Conservation (phyloP, 2,113 vertebrate genomes). For the Carollia perspicillata region DNA sequence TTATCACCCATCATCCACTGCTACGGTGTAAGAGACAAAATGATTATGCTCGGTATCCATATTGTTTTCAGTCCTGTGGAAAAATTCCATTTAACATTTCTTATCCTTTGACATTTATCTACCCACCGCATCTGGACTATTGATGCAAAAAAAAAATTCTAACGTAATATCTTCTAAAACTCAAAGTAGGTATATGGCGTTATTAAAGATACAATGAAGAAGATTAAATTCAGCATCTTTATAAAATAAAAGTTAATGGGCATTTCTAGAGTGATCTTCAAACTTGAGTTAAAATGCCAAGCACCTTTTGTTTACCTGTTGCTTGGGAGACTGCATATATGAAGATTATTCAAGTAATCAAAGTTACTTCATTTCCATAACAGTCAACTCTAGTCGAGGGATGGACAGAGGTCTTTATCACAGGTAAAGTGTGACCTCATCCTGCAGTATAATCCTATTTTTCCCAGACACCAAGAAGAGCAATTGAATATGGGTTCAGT, state of each 20-base stretch:
- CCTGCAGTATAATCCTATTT: neutral
- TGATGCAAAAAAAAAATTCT: neutral
- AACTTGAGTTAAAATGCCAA: slow-evolving; percentile 1
- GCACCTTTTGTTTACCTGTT: neutral
- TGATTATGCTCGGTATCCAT: neutral
- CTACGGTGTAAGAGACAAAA: neutral
- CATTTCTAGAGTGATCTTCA: neutral
- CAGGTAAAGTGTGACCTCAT: neutral
- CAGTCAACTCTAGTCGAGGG: neutral
- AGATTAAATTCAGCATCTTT: neutral
- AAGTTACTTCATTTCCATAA: slow-evolving; percentile 12
- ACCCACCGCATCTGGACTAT: neutral
- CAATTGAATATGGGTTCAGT: neutral
- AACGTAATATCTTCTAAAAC: slow-evolving; percentile 1
- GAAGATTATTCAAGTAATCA: slow-evolving; percentile 28
- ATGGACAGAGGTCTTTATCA: neutral
- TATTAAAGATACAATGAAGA: slow-evolving; percentile 32
- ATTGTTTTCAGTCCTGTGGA: neutral
- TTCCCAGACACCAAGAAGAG: neutral
- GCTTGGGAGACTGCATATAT: neutral
- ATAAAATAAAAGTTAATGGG: slow-evolving; percentile 18
- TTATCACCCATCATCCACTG: neutral
- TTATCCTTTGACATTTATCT: neutral
- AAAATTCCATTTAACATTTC: neutral
- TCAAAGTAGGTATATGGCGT: neutral